A percentile compares a stretch with the other conserved stretches of the same genome.
Evolutionary conservation across 2,888 invertebrate genomes (phyloP).

Genomic region (Sussaba pulchella): DNA sequence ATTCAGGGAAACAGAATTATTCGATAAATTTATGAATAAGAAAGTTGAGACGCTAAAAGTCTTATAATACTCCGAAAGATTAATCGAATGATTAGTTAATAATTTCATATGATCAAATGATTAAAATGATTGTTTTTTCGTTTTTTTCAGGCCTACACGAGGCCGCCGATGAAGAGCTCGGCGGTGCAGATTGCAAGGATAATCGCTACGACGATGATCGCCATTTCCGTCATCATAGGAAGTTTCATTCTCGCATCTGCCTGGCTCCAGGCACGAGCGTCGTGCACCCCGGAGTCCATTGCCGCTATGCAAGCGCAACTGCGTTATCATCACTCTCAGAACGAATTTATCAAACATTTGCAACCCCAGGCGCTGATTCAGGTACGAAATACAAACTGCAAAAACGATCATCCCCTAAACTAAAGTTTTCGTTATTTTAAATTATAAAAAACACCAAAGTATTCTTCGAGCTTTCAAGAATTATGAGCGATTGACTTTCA

Average conservation of each 20-base stretch:
- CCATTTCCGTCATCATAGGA: conserved; percentile 92
- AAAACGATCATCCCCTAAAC: no score
- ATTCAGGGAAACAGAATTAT: no score
- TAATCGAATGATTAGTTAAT: no score
- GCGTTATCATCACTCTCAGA: conserved; percentile 88
- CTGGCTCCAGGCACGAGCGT: conserved; percentile 92
- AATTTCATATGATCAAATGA: no score
- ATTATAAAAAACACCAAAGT: no score
- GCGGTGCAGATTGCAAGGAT: conserved; percentile 95
- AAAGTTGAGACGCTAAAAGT: no score
- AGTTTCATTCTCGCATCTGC: conserved; percentile 93
- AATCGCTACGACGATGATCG: conserved; percentile 92
- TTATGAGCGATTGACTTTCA: no score
- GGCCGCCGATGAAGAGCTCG: conserved; percentile 88
- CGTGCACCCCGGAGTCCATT: conserved; percentile 86
- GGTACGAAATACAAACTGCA: conserved; percentile 85
- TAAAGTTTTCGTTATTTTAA: no score
- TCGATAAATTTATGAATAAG: no score
- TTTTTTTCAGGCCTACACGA: conserved; percentile 89
- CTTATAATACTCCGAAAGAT: no score
- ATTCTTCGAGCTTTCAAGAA: no score
- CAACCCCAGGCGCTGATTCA: conserved; percentile 89
- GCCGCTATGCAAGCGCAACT: conserved; percentile 80
- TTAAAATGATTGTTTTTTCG: no score
- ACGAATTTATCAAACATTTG: conserved; percentile 85